phyloP scores from a whole-genome alignment of 1,140 invertebrate genomes.

The Bradysia coprophila region DNA sequence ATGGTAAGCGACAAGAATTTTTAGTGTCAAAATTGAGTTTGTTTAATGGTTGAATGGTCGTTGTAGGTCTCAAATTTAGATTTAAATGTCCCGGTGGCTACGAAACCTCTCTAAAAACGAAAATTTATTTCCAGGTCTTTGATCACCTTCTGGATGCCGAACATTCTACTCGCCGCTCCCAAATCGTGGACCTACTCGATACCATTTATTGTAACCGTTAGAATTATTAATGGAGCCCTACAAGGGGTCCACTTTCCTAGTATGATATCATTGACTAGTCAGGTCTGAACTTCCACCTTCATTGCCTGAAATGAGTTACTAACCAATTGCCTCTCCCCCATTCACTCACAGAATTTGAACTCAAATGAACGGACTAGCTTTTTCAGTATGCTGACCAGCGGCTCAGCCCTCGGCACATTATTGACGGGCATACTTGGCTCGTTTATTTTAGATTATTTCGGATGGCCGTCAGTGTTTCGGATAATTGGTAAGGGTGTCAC shows the following conservation, averaged over 20 bases:
- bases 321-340: too few species aligned
- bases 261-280: slow-evolving; percentile 50
- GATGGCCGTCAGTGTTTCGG: slow-evolving; percentile 49
- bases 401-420: slow-evolving; percentile 40
- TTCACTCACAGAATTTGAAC: slow-evolving; percentile 30
- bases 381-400: slow-evolving; percentile 47
- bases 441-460: slow-evolving; percentile 41
- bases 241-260: slow-evolving; percentile 54
- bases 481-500: slow-evolving; percentile 28
- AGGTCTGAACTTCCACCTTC: slow-evolving; percentile 22
- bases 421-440: slow-evolving; percentile 50
- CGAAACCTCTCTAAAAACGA: too few species aligned
- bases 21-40: too few species aligned
- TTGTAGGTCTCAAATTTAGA: too few species aligned
- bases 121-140: too few species aligned
- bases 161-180: slow-evolving; percentile 37
- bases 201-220: slow-evolving; percentile 34
- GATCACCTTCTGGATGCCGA: slow-evolving; percentile 46
- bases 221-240: slow-evolving; percentile 45
- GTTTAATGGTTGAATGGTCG: too few species aligned
- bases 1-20: too few species aligned
- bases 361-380: slow-evolving; percentile 47
- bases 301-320: too few species aligned
- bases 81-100: too few species aligned
- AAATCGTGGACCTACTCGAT: slow-evolving; percentile 30